Evolutionary conservation across 2,888 invertebrate species (phyloP).

Genomic region (Melangyna quadrimaculata): DNA sequence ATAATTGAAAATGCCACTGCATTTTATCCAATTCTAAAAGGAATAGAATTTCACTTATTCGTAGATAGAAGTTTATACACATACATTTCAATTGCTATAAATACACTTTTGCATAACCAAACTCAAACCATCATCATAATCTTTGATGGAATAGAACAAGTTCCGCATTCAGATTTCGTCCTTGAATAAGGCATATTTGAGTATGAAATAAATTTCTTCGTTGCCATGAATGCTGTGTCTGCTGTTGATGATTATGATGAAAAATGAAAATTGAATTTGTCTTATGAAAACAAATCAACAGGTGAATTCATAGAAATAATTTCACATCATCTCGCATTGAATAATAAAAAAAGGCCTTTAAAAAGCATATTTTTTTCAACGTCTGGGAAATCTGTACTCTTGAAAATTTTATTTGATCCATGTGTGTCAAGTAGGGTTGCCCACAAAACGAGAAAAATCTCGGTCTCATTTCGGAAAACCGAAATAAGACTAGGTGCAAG

Average conservation of each 20-base stretch:
- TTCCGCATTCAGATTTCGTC: background rate
- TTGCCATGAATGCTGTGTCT: background rate
- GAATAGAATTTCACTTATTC: background rate
- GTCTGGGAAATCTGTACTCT: too few relatives aligned
- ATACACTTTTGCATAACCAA: constrained; percentile 1
- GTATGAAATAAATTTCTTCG: background rate
- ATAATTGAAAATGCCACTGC: constrained; percentile 45
- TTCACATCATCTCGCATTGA: background rate
- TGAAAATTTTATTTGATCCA: too few relatives aligned
- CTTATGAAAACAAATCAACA: constrained; percentile 10
- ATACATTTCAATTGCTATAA: background rate
- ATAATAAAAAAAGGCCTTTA: background rate
- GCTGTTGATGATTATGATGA: background rate
- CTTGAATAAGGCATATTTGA: constrained; percentile 1
- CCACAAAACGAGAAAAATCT: too few relatives aligned
- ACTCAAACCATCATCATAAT: background rate
- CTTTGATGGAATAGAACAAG: background rate
- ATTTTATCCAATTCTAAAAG: constrained; percentile 6
- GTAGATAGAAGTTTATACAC: background rate
- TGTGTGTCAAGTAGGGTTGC: too few relatives aligned
- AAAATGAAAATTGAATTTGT: constrained; percentile 15
- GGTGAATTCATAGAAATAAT: background rate
- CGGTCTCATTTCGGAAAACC: too few relatives aligned
- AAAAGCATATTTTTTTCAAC: too few relatives aligned
- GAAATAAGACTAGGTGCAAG: too few relatives aligned